Conservation (phyloP, 2,888 invertebrate species). For the Drosophila barbarae region DNA sequence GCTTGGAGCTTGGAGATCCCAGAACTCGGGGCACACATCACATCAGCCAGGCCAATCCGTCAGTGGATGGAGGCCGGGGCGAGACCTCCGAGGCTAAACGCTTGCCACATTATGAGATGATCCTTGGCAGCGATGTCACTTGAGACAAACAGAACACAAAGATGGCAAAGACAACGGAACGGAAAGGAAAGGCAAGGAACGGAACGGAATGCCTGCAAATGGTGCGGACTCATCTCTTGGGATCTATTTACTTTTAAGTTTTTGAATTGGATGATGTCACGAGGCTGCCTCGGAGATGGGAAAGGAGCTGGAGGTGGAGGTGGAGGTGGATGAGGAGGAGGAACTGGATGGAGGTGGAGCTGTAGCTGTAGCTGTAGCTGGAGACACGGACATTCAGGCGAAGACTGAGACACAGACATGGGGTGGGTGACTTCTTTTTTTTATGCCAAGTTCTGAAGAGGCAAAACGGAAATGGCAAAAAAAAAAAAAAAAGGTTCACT, state of each 20-base stretch:
- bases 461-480: slow-evolving; percentile 35
- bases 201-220: slow-evolving; percentile 22
- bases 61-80: slow-evolving; percentile 2
- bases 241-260: slow-evolving; percentile 77
- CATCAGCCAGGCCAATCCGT: slow-evolving; percentile 1
- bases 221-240: slow-evolving; percentile 60
- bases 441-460: slow-evolving; percentile 50
- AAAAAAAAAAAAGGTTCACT: slow-evolving; percentile 40
- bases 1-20: slow-evolving; percentile 12
- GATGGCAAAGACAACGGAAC: too few relatives aligned
- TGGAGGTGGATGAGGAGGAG: not conserved
- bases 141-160: slow-evolving; percentile 70
- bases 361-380: slow-evolving; percentile 6
- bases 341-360: slow-evolving; percentile 7
- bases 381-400: slow-evolving; percentile 7
- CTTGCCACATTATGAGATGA: slow-evolving; percentile 77
- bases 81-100: slow-evolving; percentile 66
- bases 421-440: slow-evolving; percentile 61
- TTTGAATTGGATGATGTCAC: slow-evolving; percentile 76
- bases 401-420: slow-evolving; percentile 3
- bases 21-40: slow-evolving; percentile 11
- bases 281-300: slow-evolving; percentile 28
- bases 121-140: slow-evolving; percentile 77
- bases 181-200: slow-evolving; percentile 5
- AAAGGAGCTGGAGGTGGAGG: slow-evolving; percentile 10